Percentiles rank a stretch among this genome's conserved stretches.
These are phyloP conservation scores for Paracyprichromis sp. DNA, from an alignment of 2,113 vertebrate species.

Conservation along the genomic window DNA sequence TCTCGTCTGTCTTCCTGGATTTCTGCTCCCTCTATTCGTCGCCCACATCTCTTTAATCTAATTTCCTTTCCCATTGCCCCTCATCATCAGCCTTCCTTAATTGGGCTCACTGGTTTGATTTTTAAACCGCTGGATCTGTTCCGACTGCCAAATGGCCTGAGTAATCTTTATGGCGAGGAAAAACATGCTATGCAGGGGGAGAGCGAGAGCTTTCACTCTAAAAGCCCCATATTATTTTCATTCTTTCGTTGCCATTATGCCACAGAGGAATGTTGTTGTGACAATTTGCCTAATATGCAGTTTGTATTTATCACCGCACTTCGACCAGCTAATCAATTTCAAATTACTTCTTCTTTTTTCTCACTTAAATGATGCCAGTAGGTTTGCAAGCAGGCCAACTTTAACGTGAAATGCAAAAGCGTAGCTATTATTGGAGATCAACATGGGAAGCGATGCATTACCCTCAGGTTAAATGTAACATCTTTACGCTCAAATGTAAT, in stretches of 20 bases:
- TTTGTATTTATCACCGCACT: constrained; percentile 1
- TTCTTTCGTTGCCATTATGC: constrained; percentile 7
- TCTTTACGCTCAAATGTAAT: background rate
- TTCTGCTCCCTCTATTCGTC: background rate
- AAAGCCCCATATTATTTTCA: background rate
- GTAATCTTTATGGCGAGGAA: background rate
- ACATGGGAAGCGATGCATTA: background rate
- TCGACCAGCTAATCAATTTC: background rate
- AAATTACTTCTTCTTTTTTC: background rate
- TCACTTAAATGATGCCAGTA: background rate
- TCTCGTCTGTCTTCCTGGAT: background rate
- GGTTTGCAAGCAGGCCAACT: background rate
- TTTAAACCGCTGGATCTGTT: constrained; percentile 9
- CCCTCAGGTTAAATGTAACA: background rate
- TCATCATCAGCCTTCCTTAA: constrained; percentile 12
- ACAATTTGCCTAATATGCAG: background rate
- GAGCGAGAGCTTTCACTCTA: background rate
- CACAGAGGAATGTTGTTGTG: constrained; percentile 11
- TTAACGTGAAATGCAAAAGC: background rate
- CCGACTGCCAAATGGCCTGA: constrained; percentile 2
- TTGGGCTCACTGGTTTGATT: constrained; percentile 16
- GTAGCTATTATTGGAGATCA: background rate
- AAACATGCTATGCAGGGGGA: background rate
- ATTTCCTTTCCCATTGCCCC: background rate
- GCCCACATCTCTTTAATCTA: background rate